phyloP scores from a whole-genome alignment of 2,113 vertebrate genomes.

The Eira barbara region DNA sequence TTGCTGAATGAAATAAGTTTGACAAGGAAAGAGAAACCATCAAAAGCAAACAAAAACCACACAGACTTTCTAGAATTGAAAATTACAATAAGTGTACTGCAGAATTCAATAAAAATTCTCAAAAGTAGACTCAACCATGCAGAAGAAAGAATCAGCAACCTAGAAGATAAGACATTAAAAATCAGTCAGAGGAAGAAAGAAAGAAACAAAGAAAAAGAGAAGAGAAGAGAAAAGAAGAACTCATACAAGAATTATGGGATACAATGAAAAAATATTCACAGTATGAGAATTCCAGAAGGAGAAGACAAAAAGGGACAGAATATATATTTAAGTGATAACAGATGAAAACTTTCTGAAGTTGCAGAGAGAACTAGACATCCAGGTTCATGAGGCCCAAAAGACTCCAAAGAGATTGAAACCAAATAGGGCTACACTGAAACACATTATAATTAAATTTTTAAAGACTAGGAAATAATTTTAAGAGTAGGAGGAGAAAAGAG shows the following conservation, averaged over 20 bases:
- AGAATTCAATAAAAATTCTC: not conserved
- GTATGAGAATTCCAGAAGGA: not conserved
- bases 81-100: not conserved
- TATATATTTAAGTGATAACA: not conserved
- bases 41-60: not conserved
- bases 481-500: not conserved
- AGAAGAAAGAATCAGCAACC: not conserved
- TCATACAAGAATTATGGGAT: not conserved
- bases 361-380: not conserved
- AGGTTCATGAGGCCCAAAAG: not conserved
- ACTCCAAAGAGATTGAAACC: not conserved
- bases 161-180: not conserved
- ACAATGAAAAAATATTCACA: not conserved
- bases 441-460: not conserved
- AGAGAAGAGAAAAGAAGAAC: not conserved
- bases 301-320: not conserved
- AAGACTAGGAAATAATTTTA: not conserved
- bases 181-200: not conserved
- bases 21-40: not conserved
- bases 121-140: not conserved
- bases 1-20: not conserved
- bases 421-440: not conserved
- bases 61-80: not conserved
- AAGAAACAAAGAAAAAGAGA: not conserved
- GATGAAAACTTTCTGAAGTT: not conserved